These are phyloP conservation scores for Periparus ater DNA, from an alignment of 2,797 vertebrate genomes.

Conservation along the genomic window DNA sequence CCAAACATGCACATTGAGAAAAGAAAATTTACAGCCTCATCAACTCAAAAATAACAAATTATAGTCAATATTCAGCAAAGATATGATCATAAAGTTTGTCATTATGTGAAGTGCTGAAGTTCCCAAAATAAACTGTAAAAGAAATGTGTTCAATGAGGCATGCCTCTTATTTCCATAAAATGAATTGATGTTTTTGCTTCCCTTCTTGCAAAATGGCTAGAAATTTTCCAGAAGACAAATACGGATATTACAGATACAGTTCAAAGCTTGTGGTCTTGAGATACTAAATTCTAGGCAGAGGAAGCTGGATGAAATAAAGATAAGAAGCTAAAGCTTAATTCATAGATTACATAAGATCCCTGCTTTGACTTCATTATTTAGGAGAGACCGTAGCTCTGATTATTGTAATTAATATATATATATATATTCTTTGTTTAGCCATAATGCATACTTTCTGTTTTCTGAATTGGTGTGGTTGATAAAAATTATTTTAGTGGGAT, in stretches of 20 bases:
- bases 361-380: not conserved
- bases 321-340: not conserved
- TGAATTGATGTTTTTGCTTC: not conserved
- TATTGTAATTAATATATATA: not conserved
- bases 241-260: not conserved
- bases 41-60: not conserved
- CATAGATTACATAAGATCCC: not conserved
- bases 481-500: not conserved
- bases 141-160: not conserved
- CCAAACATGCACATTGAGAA: not conserved
- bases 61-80: not conserved
- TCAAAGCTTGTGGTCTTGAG: not conserved
- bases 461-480: not conserved
- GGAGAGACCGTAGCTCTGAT: not conserved
- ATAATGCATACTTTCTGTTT: not conserved
- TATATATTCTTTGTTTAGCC: not conserved
- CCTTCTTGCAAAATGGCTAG: not conserved
- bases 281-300: not conserved
- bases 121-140: not conserved
- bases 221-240: not conserved
- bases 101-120: not conserved
- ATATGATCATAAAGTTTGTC: not conserved
- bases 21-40: not conserved
- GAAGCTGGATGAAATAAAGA: not conserved
- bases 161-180: not conserved